Percentiles rank a stretch among this genome's conserved stretches.
These are phyloP conservation scores for Drosophila pseudoobscura DNA, from an alignment of 1,140 invertebrate genomes.

Conservation along the genomic window DNA sequence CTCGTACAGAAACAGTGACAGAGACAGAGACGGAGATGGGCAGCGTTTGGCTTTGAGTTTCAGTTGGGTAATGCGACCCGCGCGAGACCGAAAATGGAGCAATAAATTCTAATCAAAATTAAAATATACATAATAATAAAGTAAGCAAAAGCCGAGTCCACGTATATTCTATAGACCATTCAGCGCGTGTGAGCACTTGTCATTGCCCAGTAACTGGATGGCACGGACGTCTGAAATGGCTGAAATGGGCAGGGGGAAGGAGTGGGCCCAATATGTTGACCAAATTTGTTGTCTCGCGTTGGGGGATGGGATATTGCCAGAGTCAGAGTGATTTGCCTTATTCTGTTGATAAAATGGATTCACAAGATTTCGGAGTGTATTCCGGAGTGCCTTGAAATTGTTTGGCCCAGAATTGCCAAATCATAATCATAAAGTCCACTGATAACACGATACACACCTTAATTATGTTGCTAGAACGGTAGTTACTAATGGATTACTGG, in stretches of 20 bases:
- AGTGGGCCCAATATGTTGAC: constrained; percentile 11
- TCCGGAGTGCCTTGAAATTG: not conserved
- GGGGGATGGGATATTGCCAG: not conserved
- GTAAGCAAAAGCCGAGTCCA: constrained; percentile 58
- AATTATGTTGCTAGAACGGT: not conserved
- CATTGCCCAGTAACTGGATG: constrained; percentile 25
- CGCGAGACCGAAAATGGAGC: constrained; percentile 61
- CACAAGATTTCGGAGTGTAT: not conserved
- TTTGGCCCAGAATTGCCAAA: constrained; percentile 2
- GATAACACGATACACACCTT: constrained; percentile 7
- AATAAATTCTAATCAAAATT: constrained; percentile 82
- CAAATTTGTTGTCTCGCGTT: constrained; percentile 21
- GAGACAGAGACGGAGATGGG: not conserved
- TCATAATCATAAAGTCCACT: constrained; percentile 25
- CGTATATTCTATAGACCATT: constrained; percentile 45
- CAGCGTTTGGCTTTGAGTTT: constrained; percentile 65
- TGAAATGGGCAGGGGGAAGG: not conserved
- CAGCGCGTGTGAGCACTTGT: constrained; percentile 64
- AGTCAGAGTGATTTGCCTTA: constrained; percentile 18
- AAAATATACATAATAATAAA: constrained; percentile 74
- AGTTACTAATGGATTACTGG: no score
- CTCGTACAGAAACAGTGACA: constrained; percentile 4
- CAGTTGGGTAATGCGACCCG: constrained; percentile 51
- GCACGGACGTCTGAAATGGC: not conserved
- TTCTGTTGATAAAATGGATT: not conserved